Base-by-base conservation (phyloP, 2,797 vertebrate genomes). In the Typhlichthys subterraneus region DNA sequence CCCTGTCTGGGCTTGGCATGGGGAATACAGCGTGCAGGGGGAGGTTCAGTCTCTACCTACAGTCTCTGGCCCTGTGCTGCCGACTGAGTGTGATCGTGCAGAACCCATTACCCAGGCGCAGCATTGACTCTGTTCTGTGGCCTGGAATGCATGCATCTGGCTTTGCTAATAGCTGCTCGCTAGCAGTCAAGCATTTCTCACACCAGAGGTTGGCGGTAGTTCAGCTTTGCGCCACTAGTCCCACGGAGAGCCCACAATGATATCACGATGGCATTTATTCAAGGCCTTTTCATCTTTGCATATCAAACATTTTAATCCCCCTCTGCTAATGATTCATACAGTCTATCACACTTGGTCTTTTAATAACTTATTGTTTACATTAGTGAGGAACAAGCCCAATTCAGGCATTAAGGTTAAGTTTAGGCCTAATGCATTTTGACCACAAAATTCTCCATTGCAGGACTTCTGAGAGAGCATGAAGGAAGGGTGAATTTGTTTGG, bases 61-160 rank as follows among this genome's bases (percentile, higher is more conserved):
- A 14, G 45, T 72, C 71, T 75, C 84, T 67, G 73, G 60, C 11
- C 1, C 57, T 65, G 74, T 87, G 72, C 67, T 23, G 23, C 23
- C 23, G 23, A 23, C 3, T 23, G 23, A 23, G 23, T 23, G 23
- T 23, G 78, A 77, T 65, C 69, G 65, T 70, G 80, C 76, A 76
- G 86, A 87, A 82, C 67, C 70, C 69, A 85, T 88, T 72, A 81
- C 72, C 53, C 68, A 8, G 59, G 49, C 53, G 42, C 54, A 68
- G 70, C 61, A 67, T 53, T 55, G 76, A 67, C 74, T 79, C 57
- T 55, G 49, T 53, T 57, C 50, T 77, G 72, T 66, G 78, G 75
- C 65, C 82, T 83, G 76, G 79, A 81, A 72, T 69, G 57, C 70
- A 48, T 84, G 84, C 73, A 82, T 86, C 73, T 71, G 75, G 67